These are phyloP conservation scores for Alviniconcha marisindica DNA, from an alignment of 1,140 invertebrate species.

Conservation along the genomic window DNA sequence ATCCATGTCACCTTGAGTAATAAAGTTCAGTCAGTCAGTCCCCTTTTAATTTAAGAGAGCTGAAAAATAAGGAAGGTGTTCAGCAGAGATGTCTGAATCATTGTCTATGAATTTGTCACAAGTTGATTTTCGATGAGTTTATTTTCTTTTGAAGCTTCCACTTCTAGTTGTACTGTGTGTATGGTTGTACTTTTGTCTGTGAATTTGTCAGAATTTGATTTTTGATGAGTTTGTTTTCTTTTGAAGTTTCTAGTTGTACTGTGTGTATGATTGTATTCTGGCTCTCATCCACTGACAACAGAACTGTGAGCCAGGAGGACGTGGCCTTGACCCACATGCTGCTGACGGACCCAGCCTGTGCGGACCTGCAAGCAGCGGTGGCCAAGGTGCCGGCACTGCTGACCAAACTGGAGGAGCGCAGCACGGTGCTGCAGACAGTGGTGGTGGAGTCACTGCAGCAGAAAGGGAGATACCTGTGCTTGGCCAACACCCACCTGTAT, in stretches of 20 bases:
- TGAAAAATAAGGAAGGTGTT: too few relatives aligned
- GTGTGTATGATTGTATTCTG: too few relatives aligned
- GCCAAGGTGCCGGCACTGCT: conserved; percentile 80
- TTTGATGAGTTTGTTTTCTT: neutral
- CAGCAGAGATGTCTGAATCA: too few relatives aligned
- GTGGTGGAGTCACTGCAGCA: conserved; percentile 81
- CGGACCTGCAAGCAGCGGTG: conserved; percentile 81
- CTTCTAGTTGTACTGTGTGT: too few relatives aligned
- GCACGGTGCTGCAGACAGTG: conserved; percentile 76
- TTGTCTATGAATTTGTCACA: too few relatives aligned
- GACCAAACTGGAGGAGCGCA: conserved; percentile 80
- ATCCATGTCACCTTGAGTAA: too few relatives aligned
- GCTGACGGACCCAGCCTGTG: conserved; percentile 77
- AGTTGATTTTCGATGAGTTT: too few relatives aligned
- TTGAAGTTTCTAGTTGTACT: neutral
- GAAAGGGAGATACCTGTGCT: conserved; percentile 78
- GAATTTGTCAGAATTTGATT: too few relatives aligned
- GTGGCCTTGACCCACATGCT: conserved; percentile 66
- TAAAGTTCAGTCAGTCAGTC: too few relatives aligned
- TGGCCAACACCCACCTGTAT: conserved; percentile 94
- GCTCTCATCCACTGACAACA: conserved; percentile 55
- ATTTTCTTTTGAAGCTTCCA: too few relatives aligned
- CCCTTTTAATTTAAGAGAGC: too few relatives aligned
- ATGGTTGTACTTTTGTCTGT: too few relatives aligned
- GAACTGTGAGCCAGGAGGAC: conserved; percentile 76